Base-by-base conservation (phyloP, 2,888 invertebrate species). In the Bimastos eiseni region DNA sequence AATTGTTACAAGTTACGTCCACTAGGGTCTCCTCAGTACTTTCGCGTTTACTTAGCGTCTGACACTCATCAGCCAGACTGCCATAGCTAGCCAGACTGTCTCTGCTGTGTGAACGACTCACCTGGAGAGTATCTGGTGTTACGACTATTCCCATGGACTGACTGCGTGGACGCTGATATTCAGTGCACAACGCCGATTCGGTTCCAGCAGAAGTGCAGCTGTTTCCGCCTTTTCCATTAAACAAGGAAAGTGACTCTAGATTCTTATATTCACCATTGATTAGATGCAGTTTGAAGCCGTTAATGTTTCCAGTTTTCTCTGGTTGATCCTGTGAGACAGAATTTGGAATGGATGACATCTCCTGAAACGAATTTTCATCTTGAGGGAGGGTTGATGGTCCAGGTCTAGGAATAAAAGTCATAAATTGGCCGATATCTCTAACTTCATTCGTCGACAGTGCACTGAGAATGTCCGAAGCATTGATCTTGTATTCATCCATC, bases 131-230 rank as follows among this genome's bases (percentile, higher is more conserved):
- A 17, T 36, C 86, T 19, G 86, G 36, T 33, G 86, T 34, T 86
- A 86, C 36, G 19, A 37, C 86, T 36, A 86, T 36, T 24, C 86
- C 86, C 36, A 86, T 86, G 4, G 86, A 86, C 34, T 36, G 86
- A 86, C 86, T 86, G 34, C 86, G 34, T 86, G 86, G 86, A 86
- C 86, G 86, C 86, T 86, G 86, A 37, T 86, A 86, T 37, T 86
- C 86, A 86, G 8, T 24, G 17, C 13, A 86, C 34, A 86, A 34
- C 30, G 86, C n/a, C n/a, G 70, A 37, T 24, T 86, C 36, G 6
- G 6, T 34, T 86, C 86, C 86, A 86, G 84, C 21, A 13, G 37
- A 34, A 24, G 4, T 86, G 86, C 37, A 36, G 36, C 86, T 36
- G 86, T 19, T 37, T 86, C 36, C 86, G 4, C 6, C 86, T 19